Conservation (phyloP, 2,797 vertebrate species). For the Acipenser ruthenus region DNA sequence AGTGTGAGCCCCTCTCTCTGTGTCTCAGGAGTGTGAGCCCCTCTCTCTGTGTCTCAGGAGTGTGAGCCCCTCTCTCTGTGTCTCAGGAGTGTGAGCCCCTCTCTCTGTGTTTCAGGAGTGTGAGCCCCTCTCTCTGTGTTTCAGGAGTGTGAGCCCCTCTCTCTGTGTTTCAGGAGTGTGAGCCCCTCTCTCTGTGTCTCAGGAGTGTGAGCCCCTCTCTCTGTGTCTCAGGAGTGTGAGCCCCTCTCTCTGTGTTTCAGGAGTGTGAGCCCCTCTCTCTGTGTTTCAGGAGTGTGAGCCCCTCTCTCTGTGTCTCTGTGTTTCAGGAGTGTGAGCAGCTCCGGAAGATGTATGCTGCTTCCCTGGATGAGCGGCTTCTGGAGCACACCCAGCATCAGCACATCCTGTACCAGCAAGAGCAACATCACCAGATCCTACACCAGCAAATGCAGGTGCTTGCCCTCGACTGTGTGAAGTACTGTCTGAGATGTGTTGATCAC, state of each 20-base stretch:
- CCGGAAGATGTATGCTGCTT: slow-evolving; percentile 88
- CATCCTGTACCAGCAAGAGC: slow-evolving; percentile 94
- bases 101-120: not conserved
- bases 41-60: not conserved
- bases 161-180: not conserved
- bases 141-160: not conserved
- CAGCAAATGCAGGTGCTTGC: slow-evolving; percentile 69
- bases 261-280: not conserved
- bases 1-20: not conserved
- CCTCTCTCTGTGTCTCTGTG: not conserved
- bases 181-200: not conserved
- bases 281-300: not conserved
- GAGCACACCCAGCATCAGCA: slow-evolving; percentile 98
- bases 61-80: not conserved
- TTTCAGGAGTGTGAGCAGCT: slow-evolving; percentile 80
- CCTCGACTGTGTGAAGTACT: not conserved
- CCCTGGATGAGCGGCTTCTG: slow-evolving; percentile 80
- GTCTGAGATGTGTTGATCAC: too few relatives aligned
- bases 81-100: not conserved
- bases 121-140: not conserved
- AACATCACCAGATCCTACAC: slow-evolving; percentile 70
- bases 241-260: not conserved
- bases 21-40: not conserved
- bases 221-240: not conserved
- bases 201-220: not conserved